Evolutionary conservation across 2,888 invertebrate species (phyloP), one percentile per base, ranked within the genome.

Genomic region (Tipula helvola): DNA sequence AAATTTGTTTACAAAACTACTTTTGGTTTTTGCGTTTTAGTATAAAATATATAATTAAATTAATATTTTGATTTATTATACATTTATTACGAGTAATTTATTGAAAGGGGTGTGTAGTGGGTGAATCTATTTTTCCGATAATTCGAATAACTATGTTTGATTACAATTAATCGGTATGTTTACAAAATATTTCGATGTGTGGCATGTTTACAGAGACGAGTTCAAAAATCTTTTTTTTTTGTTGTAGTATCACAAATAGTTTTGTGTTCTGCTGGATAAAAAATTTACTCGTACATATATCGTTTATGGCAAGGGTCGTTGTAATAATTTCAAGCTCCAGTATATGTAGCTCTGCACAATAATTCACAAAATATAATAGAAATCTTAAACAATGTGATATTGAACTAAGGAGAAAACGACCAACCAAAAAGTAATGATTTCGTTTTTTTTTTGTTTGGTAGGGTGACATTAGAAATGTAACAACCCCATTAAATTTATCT

Each of bases 401-500:
- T 71, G 71, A 28, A 71, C 71, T 71, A n/a, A 18, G 28, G 52
- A 5, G 52, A 57, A 57, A 57, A 57, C 71, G 28, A 71, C 71
- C 71, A 71, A 71, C 71, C 71, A 7, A 71, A 71, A 28, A 18
- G 28, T 71, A 71, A 71, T 28, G 28, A 71, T 71, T 71, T 28
- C 71, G 2, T 10, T 71, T 71, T 18, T 71, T 52, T 16, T 13
- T 52, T 57, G 5, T 71, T 5, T 28, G 71, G 18, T 13, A 71
- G 71, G 71, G 71, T 71, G 28, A 71, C 28, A 71, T 71, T 71
- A 71, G 71, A 71, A 71, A 71, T 71, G 71, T 28, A 71, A 71
- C 71, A 71, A 71, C 71, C 71, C 71, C 71, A 71, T 71, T 71
- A 71, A 71, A 71, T 71, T 71, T 71, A 71, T 71, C 71, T 71